Base-by-base conservation (phyloP, 2,113 vertebrate species). In the Muntiacus reevesi region DNA sequence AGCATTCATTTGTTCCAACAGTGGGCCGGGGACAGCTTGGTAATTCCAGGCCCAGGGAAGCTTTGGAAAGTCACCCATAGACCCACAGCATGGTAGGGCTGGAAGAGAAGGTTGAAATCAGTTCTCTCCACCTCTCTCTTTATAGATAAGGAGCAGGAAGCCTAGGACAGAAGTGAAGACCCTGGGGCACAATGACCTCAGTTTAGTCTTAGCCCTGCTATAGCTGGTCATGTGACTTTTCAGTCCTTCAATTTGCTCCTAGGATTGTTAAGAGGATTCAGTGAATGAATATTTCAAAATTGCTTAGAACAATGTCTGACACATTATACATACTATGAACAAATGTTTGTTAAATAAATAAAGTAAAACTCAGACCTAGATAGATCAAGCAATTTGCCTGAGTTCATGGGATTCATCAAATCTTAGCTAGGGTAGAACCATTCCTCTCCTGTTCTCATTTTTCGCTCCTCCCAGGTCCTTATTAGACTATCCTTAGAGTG, bases 331-430 rank as follows among this genome's bases (percentile, higher is more conserved):
- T n/a, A 81, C 85, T 78, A 7, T 74, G 13, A 79, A 81, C 40
- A 84, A 95, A 87, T 83, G n/a, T 85, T 96, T 62, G 9, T 91
- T 91, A 95, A 85, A 36, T 92, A 50, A 50, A 6, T 94, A 71
- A 94, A 59, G 21, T 86, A 30, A 87, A 89, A 82, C 47, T 45
- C 52, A 83, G 74, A 71, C 62, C 2, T 33, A 92, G n/a, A 94
- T 45, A 91, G 59, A 67, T 23, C 25, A n/a, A 16, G 10, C 30
- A 7, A 82, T 81, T 91, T 60, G 30, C 50, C 83, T 40, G 25
- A 52, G n/a, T 12, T 92, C 88, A 87, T 40, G 40, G 7, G 30
- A 27, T 54, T 54, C 60, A 40, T 76, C 78, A 78, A 40, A 54
- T 30, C 60, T 33, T 86, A 8, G 7, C 25, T 47, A 5, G 47